Percentiles rank a stretch among this genome's conserved stretches.
These are phyloP conservation scores for Gryllus bimaculatus DNA, from an alignment of 1,140 invertebrate species.

Conservation along the genomic window DNA sequence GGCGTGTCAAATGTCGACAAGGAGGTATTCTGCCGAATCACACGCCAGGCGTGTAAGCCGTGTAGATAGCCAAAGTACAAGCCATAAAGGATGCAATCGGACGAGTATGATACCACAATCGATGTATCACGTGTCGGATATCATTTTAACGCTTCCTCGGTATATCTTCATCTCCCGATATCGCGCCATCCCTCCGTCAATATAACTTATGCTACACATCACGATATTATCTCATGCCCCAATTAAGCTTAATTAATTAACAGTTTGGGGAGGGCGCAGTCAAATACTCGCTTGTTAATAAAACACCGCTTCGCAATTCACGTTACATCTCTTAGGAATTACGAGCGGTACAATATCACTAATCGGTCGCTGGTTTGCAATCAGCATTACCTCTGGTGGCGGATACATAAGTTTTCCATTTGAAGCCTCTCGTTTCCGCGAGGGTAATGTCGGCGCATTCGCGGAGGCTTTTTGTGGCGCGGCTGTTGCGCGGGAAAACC, in stretches of 20 bases:
- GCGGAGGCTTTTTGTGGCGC: background rate
- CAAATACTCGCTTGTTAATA: background rate
- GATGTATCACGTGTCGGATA: no score
- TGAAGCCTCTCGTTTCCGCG: background rate
- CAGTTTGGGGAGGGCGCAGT: background rate
- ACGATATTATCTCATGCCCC: background rate
- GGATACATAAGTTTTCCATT: background rate
- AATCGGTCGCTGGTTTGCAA: background rate
- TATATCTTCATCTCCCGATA: no score
- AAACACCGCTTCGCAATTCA: background rate
- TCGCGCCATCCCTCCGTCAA: no score
- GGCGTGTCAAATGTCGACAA: no score
- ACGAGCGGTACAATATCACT: background rate
- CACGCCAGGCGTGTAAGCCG: no score
- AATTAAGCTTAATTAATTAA: constrained; percentile 6
- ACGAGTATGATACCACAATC: no score
- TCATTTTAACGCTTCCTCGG: no score
- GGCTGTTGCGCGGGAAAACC: background rate
- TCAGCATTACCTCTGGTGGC: background rate
- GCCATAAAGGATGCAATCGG: no score
- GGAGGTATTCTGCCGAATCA: no score
- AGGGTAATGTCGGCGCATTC: background rate
- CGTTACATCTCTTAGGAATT: background rate
- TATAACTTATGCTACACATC: no score
- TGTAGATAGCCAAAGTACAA: no score